A percentile compares a stretch with the other conserved stretches of the same genome.
These are phyloP conservation scores for Apamea epomidion DNA, from an alignment of 2,888 invertebrate species.

Conservation along the genomic window DNA sequence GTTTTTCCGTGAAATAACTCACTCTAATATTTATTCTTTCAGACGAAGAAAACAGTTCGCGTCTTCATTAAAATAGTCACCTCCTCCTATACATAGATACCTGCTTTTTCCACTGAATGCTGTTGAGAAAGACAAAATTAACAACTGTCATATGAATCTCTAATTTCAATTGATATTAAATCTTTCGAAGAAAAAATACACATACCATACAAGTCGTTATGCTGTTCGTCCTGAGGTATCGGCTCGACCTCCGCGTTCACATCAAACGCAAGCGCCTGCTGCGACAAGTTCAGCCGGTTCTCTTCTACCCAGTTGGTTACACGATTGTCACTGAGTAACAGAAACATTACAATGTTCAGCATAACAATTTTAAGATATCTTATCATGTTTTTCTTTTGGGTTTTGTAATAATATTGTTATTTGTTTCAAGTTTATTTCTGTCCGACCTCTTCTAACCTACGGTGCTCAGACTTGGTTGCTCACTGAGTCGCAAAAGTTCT, in stretches of 20 bases:
- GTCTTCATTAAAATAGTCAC: no score
- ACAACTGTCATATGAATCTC: background rate
- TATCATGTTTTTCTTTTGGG: background rate
- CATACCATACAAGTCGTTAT: constrained; percentile 85
- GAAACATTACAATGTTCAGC: background rate
- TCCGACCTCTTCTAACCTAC: background rate
- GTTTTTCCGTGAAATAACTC: no score
- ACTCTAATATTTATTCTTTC: no score
- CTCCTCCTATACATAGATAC: background rate
- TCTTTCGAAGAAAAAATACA: background rate
- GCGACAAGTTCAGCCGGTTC: constrained; percentile 86
- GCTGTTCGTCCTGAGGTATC: constrained; percentile 86
- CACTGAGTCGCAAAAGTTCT: background rate
- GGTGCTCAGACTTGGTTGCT: background rate
- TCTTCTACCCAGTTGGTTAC: constrained; percentile 86
- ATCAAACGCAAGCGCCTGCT: constrained; percentile 91
- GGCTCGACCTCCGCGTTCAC: constrained; percentile 92
- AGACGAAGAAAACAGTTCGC: no score
- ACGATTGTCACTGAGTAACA: constrained; percentile 73
- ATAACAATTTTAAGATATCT: background rate
- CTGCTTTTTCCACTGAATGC: background rate
- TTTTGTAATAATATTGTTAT: background rate
- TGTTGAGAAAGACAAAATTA: background rate
- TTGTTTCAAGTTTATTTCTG: background rate
- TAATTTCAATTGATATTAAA: background rate